These are phyloP conservation scores for Endomychus coccineus DNA, from an alignment of 2,888 invertebrate genomes.

Conservation along the genomic window DNA sequence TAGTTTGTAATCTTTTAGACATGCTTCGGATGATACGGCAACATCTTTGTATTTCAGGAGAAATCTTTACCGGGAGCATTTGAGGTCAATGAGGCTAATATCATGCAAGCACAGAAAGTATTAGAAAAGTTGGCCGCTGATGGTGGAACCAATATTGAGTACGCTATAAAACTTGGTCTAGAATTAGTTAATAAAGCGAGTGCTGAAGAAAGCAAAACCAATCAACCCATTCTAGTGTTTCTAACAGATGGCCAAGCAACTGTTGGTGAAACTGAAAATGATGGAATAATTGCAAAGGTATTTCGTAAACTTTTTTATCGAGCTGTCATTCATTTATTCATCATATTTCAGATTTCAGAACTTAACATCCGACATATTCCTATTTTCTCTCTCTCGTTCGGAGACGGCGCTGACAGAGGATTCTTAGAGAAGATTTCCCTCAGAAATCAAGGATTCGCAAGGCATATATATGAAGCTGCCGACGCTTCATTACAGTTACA, in stretches of 20 bases:
- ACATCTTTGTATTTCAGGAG: constrained; percentile 20
- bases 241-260: constrained; percentile 62
- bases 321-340: too few species aligned
- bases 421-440: constrained; percentile 60
- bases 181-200: constrained; percentile 29
- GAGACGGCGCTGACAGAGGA: constrained; percentile 57
- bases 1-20: too few species aligned
- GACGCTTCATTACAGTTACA: constrained; percentile 60
- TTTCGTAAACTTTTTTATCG: constrained; percentile 12
- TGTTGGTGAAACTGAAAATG: constrained; percentile 49
- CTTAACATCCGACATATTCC: constrained; percentile 45
- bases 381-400: constrained; percentile 65
- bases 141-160: constrained; percentile 62
- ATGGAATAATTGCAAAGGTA: constrained; percentile 48
- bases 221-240: constrained; percentile 59
- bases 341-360: constrained; percentile 41
- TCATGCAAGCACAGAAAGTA: constrained; percentile 52
- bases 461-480: constrained; percentile 63
- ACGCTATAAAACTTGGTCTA: constrained; percentile 52
- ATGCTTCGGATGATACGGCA: too few species aligned
- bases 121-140: constrained; percentile 49
- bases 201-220: constrained; percentile 31
- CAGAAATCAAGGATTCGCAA: constrained; percentile 59
- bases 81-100: constrained; percentile 49
- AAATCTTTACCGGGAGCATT: constrained; percentile 46